phyloP scores from a whole-genome alignment of 2,113 vertebrate species.

The Sturnira hondurensis region DNA sequence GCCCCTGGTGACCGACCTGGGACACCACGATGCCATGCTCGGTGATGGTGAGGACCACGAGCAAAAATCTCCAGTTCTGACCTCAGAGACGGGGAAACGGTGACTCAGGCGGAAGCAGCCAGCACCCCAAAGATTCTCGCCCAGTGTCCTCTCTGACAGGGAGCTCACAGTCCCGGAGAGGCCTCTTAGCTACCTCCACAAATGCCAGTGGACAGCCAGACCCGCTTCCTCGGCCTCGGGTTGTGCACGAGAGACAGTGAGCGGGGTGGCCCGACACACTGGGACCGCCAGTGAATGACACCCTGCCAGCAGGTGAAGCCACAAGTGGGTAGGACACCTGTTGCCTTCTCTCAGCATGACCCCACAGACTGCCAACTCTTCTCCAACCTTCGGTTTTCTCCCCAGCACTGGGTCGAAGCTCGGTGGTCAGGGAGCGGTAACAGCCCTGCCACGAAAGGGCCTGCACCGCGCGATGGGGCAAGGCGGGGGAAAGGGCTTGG shows the following conservation, averaged over 20 bases:
- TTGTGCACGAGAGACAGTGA: not conserved
- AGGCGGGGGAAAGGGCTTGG: not conserved
- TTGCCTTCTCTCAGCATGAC: not conserved
- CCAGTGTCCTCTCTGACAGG: not conserved
- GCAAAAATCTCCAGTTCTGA: not conserved
- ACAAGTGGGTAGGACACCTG: not conserved
- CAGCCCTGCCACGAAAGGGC: not conserved
- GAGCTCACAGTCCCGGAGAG: not conserved
- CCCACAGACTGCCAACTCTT: not conserved
- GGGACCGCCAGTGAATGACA: not conserved
- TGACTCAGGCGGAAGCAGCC: not conserved
- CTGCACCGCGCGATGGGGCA: accelerated
- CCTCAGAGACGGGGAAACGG: not conserved
- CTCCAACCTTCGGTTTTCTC: not conserved
- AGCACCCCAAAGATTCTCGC: not conserved
- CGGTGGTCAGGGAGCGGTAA: not conserved
- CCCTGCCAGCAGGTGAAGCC: not conserved
- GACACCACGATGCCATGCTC: not conserved
- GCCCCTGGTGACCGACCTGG: not conserved
- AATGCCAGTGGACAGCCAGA: not conserved
- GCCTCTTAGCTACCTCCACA: not conserved
- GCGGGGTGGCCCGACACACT: not conserved
- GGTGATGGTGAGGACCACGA: not conserved
- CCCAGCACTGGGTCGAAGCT: not conserved
- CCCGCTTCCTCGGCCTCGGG: not conserved